Base-by-base conservation (phyloP, 2,888 invertebrate species). In the Anarsia innoxiella region DNA sequence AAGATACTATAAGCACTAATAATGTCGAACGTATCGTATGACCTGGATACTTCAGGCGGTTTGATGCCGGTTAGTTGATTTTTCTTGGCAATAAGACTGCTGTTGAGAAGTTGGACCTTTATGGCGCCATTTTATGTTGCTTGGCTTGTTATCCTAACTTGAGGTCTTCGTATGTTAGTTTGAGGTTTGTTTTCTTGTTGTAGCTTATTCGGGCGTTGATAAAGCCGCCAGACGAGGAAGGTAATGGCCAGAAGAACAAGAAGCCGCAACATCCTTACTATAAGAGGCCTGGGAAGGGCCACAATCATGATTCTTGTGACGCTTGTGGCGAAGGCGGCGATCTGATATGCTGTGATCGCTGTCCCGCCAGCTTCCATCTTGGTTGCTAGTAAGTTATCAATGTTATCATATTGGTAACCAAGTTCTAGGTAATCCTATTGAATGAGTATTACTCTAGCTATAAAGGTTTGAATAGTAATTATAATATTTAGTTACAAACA, bases 271-370 rank as follows among this genome's bases (percentile, higher is more conserved):
- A 94, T 79, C 93, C 93, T 1, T 94, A 94, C 59, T 94, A 92
- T 60, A 93, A 93, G 66, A 86, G 93, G 42, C 93, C 94, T 46
- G 94, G 94, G n/a, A 90, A 92, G 59, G 94, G 94, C 4, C 94
- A 94, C 62, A 97, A 97, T 76, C 94, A 93, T 65, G 97, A 97
- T 65, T 91, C 91, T 48, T 98, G 98, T 66, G 96, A 97, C 80
- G 93, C 95, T 37, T 98, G 98, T 69, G 90, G 92, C 36, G 97
- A 97, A 84, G 96, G 96, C 19, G 97, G 98, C 2, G 96, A 96
- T 72, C 84, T 99, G 23, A 90, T 99, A 40, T 97, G 97, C 74
- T 99, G 98, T 70, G 97, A 98, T 73, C 91, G 92, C 46, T 99
- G 98, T 59, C 96, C 97, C 1, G 95, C 96, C 16, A 96, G 97